Evolutionary conservation across 2,113 vertebrate genomes (phyloP), one percentile per base, ranked within the genome.

Genomic region (Verasper variegatus): DNA sequence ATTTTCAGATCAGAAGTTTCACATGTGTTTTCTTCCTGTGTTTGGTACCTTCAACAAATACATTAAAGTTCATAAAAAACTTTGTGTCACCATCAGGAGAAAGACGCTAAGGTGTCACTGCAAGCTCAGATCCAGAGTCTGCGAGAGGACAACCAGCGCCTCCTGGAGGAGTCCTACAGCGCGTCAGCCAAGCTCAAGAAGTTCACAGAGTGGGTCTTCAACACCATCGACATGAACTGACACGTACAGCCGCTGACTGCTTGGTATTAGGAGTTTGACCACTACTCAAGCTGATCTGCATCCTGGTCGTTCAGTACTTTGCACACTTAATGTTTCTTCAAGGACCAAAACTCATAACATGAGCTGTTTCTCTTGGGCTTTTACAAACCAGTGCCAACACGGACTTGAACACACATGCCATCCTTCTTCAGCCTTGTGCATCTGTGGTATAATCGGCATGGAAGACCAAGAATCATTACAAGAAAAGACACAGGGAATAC

Each of bases 191-290:
- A 98, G 89, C 95, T 99, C 79, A 97, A 98, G 94, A 99, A 98
- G 90, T 99, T 99, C 95, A 99, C 97, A 0, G 97, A 99, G 78
- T 99, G 97, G 97, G 97, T 98, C 92, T 99, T 99, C 93, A 99
- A 98, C 89, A 98, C 97, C 80, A 98, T 99, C 37, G 97, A 99
- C 92, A 98, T 98, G 97, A 98, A 96, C 94, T 99, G 94, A 96
- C 3, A 65, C 76, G 23, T 37, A 17, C 31, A 47, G 45, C 59
- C 13, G 10, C 42, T 42, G 21, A 49, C 74, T 57, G 73, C 78
- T 74, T 66, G 54, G 18, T 72, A 51, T 35, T 54, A 45, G 76
- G 78, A 74, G 24, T 56, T 42, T 83, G 81, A 89, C 78, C 83
- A 84, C 86, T 86, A 57, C 74, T 76, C 70, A 54, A 51, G 24